Base-by-base conservation (phyloP, 2,113 vertebrate species). In the Tonatia bakeri region DNA sequence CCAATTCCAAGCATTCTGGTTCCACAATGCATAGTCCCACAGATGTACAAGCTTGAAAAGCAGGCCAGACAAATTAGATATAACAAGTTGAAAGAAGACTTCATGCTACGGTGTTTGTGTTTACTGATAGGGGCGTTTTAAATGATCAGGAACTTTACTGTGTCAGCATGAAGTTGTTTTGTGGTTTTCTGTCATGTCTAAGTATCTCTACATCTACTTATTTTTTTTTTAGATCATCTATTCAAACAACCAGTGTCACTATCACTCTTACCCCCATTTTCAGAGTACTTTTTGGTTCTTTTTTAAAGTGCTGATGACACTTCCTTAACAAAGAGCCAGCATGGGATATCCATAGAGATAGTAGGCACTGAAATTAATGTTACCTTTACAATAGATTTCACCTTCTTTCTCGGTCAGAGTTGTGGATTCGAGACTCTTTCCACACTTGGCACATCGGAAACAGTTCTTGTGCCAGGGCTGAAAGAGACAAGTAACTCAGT, bases 301-400 rank as follows among this genome's bases (percentile, higher is more conserved):
- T 79, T 84, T 73, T 72, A 45, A 26, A 24, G 38, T 31, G 43
- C 33, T 61, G 31, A 43, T 88, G 87, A 47, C 19, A 80, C 33
- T 90, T 89, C 20, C 24, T 70, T 72, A 64, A 65, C 24, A 47
- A 89, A 11, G 61, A 69, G 43, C 43, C 36, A 59, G 12, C 43
- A 8, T 47, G 14, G 17, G 24, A n/a, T 56, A 77, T 33, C 76
- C 31, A 59, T 70, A 38, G 5, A 33, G 50, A 16, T 12, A 89
- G 17, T 24, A 47, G 24, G 24, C 52, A 61, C 11, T 70, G 50
- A 80, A 72, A 73, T 24, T 45, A 40, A n/a, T 75, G 98, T 98
- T 97, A 99, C 99, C 99, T 99, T 99, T 99, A 98, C 99, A 99
- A 98, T 99, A 99, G 98, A 99, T 99, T 98, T 99, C 99, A 69